Base-by-base conservation (phyloP, 1,140 invertebrate genomes). In the Listronotus bonariensis region DNA sequence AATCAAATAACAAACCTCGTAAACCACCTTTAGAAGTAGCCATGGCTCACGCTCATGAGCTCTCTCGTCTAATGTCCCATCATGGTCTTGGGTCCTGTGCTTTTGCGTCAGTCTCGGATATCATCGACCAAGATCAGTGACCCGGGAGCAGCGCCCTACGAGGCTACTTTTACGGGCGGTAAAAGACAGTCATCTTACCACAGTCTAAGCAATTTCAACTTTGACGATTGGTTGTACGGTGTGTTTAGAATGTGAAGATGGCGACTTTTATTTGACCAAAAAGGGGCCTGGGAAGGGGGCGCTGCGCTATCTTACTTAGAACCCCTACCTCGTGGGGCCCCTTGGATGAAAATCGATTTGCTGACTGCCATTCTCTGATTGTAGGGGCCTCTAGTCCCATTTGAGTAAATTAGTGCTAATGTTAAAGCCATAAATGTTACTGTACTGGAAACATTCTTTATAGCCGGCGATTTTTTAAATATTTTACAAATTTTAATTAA, bases 61-160 rank as follows among this genome's bases (percentile, higher is more conserved):
- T 97, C 70, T 87, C 97, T 68, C 89, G 88, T 63, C 81, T 96
- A 65, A 97, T 97, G 92, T 90, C 93, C 45, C 89, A 88, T 75
- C 86, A 89, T 55, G 93, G 92, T 56, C 86, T 97, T 58, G 95
- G 95, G 70, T 91, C 93, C 55, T 96, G 94, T 86, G 95, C 95
- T 77, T 98, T 98, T 84, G 91, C 92, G 69, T 88, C 89, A 74
- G 84, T 91, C 70, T 85, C 89, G 72, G 87, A 90, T 79, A 83
- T 89, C 36, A 49, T 77, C 59, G 73, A 77, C 40, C 63, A 69
- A 65, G 48, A 66, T 17, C 64, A 66, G 48, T 59, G 57, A 59
- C 55, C 38, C 56, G 26, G 32, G 17, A 26, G 38, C 17, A 15
- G 38, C 12, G 38, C 17, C 26, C 14, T 17, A 26, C 55, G 38